These are phyloP conservation scores for Troides aeacus DNA, from an alignment of 2,888 invertebrate genomes.

Conservation along the genomic window DNA sequence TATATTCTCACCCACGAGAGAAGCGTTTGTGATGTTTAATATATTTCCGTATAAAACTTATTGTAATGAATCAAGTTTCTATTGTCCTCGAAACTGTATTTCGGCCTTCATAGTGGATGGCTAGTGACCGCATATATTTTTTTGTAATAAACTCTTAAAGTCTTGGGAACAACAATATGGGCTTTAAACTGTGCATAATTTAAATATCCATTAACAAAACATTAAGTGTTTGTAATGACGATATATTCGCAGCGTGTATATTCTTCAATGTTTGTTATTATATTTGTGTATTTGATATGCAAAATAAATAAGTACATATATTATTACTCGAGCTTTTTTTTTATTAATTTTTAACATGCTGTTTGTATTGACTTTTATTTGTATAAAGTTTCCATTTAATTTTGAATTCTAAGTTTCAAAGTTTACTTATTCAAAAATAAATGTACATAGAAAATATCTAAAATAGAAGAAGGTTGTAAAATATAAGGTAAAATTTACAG, in stretches of 20 bases:
- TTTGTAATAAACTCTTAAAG: conserved; percentile 8
- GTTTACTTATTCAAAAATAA: background rate
- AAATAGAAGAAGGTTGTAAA: background rate
- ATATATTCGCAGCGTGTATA: conserved; percentile 35
- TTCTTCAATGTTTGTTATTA: conserved; percentile 54
- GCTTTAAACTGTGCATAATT: conserved; percentile 7
- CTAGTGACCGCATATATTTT: background rate
- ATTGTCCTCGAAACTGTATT: background rate
- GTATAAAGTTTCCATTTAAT: background rate
- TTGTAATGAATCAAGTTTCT: background rate
- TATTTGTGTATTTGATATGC: conserved; percentile 60
- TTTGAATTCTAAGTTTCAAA: background rate
- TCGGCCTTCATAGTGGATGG: background rate
- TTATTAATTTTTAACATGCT: conserved; percentile 18
- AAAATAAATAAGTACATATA: conserved; percentile 64
- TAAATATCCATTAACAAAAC: background rate
- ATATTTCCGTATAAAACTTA: background rate
- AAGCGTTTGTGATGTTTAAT: background rate
- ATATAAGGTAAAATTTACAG: background rate
- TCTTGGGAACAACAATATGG: background rate
- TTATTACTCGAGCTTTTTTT: conserved; percentile 41
- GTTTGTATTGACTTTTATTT: no score
- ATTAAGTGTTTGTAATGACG: conserved; percentile 1
- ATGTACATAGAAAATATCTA: background rate
- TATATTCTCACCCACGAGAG: background rate